phyloP scores from a whole-genome alignment of 2,113 vertebrate species.

The Hydrochoerus hydrochaeris region DNA sequence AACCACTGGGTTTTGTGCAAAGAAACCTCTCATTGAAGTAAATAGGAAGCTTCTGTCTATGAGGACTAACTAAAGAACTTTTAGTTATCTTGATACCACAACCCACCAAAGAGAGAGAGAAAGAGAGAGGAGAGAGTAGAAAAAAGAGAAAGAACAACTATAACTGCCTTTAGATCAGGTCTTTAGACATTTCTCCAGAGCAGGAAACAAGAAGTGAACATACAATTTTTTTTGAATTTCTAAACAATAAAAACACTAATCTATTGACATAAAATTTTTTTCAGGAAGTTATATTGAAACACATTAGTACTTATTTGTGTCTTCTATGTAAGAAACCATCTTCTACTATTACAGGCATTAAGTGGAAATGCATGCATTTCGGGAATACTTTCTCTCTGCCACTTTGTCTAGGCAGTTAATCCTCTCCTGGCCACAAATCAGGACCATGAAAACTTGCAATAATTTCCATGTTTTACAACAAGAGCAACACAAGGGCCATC shows the following conservation, averaged over 20 bases:
- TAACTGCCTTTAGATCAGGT: not conserved
- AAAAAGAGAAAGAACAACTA: not conserved
- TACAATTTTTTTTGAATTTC: constrained; percentile 36
- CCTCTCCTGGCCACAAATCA: constrained; percentile 56
- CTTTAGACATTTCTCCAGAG: not conserved
- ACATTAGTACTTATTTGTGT: not conserved
- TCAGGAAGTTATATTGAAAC: constrained; percentile 37
- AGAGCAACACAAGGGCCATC: constrained; percentile 66
- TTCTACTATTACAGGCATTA: constrained; percentile 31
- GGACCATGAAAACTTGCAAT: constrained; percentile 66
- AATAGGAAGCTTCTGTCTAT: constrained; percentile 42
- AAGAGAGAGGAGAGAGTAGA: not conserved
- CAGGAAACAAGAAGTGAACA: constrained; percentile 54
- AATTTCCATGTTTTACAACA: constrained; percentile 76
- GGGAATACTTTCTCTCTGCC: constrained; percentile 60
- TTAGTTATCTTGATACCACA: constrained; percentile 10
- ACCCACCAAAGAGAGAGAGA: not conserved
- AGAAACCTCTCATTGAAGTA: constrained; percentile 54
- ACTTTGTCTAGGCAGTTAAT: constrained; percentile 76
- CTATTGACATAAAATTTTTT: constrained; percentile 8
- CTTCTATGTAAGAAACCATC: constrained; percentile 53
- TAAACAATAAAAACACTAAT: constrained; percentile 41
- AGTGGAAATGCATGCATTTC: constrained; percentile 57
- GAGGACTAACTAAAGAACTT: constrained; percentile 69
- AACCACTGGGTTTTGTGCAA: constrained; percentile 56